Percentiles rank a stretch among this genome's conserved stretches.
Evolutionary conservation across 2,797 vertebrate genomes (phyloP).

Genomic region (Buceros bicornis): DNA sequence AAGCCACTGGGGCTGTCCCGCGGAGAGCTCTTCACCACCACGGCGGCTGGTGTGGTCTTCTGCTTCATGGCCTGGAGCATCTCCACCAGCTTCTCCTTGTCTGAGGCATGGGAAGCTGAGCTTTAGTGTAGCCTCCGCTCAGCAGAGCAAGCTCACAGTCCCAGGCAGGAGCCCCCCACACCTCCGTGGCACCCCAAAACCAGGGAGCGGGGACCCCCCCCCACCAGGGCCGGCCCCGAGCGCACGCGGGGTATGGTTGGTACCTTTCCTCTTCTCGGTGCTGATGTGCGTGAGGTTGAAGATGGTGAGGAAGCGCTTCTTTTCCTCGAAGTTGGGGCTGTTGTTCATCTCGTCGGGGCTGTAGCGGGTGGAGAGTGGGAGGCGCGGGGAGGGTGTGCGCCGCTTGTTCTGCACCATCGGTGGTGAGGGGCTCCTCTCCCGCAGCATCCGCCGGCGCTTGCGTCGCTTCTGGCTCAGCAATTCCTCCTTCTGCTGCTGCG

Average conservation of each 20-base stretch:
- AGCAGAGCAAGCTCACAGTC: not conserved
- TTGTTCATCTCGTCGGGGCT: conserved; percentile 96
- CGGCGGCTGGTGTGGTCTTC: conserved; percentile 81
- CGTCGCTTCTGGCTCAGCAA: conserved; percentile 91
- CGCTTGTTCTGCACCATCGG: conserved; percentile 88
- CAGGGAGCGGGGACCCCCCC: not conserved
- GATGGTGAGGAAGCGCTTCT: conserved; percentile 95
- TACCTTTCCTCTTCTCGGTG: conserved; percentile 92
- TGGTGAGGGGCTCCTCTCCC: conserved; percentile 93
- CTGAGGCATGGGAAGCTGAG: conserved; percentile 80
- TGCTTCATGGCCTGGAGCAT: conserved; percentile 95
- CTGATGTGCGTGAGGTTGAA: conserved; percentile 96
- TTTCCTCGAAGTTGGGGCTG: conserved; percentile 95
- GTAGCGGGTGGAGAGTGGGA: conserved; percentile 91
- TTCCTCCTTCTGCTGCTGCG: conserved; percentile 89
- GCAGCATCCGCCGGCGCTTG: conserved; percentile 93
- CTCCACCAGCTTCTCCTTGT: conserved; percentile 93
- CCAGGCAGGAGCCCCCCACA: not conserved
- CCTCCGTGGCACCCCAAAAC: fast-evolving
- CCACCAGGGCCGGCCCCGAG: not conserved
- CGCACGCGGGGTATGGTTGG: not conserved
- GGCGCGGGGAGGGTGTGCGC: conserved; percentile 84
- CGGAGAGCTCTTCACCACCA: conserved; percentile 86
- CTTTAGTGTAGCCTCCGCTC: conserved; percentile 69
- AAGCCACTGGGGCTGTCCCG: conserved; percentile 85